These are phyloP conservation scores for Caenorhabditis sp. DNA, from an alignment of 2,888 invertebrate species.

Conservation along the genomic window DNA sequence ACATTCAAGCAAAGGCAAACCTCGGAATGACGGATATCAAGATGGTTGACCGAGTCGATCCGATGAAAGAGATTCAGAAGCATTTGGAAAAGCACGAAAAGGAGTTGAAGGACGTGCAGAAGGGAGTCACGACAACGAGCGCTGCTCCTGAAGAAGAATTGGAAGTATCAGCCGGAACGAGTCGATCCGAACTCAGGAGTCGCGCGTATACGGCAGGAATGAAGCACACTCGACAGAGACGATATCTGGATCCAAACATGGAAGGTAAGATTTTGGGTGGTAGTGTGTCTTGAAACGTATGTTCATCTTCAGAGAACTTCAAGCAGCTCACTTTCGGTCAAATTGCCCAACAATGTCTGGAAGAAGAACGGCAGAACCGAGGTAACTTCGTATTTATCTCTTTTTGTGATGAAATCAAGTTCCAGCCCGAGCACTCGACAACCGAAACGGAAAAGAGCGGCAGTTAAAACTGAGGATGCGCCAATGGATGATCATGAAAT, in stretches of 20 bases:
- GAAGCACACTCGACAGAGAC: constrained; percentile 50
- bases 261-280: too few species aligned
- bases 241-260: constrained; percentile 62
- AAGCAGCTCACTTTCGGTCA: constrained; percentile 33
- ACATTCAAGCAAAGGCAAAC: constrained; percentile 18
- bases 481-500: constrained; percentile 11
- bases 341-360: constrained; percentile 20
- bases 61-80: constrained; percentile 3
- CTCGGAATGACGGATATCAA: constrained; percentile 19
- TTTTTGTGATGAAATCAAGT: too few species aligned
- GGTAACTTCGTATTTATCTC: too few species aligned
- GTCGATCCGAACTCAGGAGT: constrained; percentile 12
- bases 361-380: too few species aligned
- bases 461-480: not conserved
- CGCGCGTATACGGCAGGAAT: constrained; percentile 53
- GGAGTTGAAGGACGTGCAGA: not conserved
- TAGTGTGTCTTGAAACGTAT: too few species aligned
- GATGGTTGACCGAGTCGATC: constrained; percentile 12
- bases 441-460: not conserved
- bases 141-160: not conserved
- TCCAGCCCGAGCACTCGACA: not conserved
- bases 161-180: constrained; percentile 26
- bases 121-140: too few species aligned
- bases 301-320: constrained; percentile 44
- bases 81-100: constrained; percentile 14